A percentile compares a stretch with the other conserved stretches of the same genome.
Conservation (phyloP, 2,797 vertebrate species). For the Octomys mimax region DNA sequence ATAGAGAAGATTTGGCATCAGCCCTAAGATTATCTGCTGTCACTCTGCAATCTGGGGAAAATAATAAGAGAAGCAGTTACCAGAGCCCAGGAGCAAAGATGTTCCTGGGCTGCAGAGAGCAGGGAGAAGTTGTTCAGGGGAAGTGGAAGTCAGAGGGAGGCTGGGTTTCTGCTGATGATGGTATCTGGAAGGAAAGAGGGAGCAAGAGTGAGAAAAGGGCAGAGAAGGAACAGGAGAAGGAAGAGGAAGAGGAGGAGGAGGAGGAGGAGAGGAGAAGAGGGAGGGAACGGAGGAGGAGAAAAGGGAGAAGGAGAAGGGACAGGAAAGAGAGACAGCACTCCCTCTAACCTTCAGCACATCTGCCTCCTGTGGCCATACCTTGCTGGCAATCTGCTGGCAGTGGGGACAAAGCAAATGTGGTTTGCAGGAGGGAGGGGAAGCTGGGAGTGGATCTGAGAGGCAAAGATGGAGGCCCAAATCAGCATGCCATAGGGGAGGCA, state of each 20-base stretch:
- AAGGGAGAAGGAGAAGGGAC: not conserved
- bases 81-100: not conserved
- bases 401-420: not conserved
- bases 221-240: too few relatives aligned
- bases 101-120: not conserved
- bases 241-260: not conserved
- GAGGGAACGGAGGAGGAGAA: not conserved
- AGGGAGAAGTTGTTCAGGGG: not conserved
- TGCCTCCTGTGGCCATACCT: not conserved
- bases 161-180: not conserved
- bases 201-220: not conserved
- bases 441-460: not conserved
- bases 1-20: not conserved
- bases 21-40: not conserved
- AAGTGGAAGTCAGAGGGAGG: not conserved
- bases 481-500: not conserved
- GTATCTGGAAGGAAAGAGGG: not conserved
- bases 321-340: not conserved
- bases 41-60: not conserved
- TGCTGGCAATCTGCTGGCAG: not conserved
- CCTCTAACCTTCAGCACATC: not conserved
- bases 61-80: not conserved
- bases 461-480: not conserved
- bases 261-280: not conserved
- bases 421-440: not conserved